Conservation (phyloP, 2,888 invertebrate genomes). For the Lasioglossum zephyrum region DNA sequence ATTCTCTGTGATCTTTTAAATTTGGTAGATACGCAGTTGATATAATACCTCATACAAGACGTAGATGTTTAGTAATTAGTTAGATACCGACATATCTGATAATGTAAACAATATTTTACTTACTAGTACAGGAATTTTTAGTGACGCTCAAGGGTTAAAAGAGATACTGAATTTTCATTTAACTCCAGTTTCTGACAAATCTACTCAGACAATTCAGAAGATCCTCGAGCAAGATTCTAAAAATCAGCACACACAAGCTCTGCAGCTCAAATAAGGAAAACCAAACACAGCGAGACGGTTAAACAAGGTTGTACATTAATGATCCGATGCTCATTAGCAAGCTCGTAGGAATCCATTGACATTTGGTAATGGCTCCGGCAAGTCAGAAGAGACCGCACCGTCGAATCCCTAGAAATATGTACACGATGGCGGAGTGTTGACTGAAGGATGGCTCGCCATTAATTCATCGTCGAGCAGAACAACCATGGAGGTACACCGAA, state of each 20-base stretch:
- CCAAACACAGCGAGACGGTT: not conserved
- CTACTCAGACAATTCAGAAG: too few relatives aligned
- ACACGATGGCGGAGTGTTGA: conserved; percentile 11
- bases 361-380: not conserved
- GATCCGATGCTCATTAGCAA: not conserved
- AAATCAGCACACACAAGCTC: not conserved
- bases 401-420: not conserved
- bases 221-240: not conserved
- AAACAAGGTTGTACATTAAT: not conserved
- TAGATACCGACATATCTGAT: too few relatives aligned
- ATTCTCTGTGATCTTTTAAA: too few relatives aligned
- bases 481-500: not conserved
- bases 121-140: too few relatives aligned
- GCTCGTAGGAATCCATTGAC: not conserved
- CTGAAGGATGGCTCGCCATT: conserved; percentile 9
- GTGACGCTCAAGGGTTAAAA: too few relatives aligned
- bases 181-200: too few relatives aligned
- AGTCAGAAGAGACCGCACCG: not conserved
- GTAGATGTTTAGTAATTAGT: too few relatives aligned
- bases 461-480: not conserved
- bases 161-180: too few relatives aligned
- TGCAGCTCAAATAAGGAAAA: not conserved
- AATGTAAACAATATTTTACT: too few relatives aligned
- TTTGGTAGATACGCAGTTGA: too few relatives aligned
- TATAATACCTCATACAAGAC: too few relatives aligned